A percentile compares a stretch with the other conserved stretches of the same genome.
Conservation (phyloP, 2,113 vertebrate genomes). For the Dunckerocampus dactyliophorus region DNA sequence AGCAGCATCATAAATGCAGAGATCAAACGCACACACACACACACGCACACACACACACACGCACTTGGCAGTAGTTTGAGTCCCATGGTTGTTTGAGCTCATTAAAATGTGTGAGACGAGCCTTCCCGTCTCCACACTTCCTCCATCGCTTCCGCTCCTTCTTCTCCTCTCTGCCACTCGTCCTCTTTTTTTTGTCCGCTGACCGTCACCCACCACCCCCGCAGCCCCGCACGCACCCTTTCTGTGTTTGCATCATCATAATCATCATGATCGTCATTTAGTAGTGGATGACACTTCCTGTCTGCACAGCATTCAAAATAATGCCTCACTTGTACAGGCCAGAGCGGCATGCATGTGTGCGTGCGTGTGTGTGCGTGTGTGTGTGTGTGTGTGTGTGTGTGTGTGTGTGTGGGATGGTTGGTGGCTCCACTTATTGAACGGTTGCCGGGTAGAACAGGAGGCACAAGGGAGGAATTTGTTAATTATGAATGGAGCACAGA, state of each 20-base stretch:
- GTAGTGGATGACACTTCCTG: not conserved
- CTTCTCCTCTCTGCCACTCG: slow-evolving; percentile 30
- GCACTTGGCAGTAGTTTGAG: slow-evolving; percentile 43
- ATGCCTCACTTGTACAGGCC: slow-evolving; percentile 5
- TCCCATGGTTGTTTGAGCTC: slow-evolving; percentile 56
- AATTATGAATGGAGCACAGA: slow-evolving; percentile 73
- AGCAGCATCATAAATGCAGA: slow-evolving; percentile 47
- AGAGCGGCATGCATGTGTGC: slow-evolving; percentile 11
- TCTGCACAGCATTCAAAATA: slow-evolving; percentile 5
- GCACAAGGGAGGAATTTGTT: slow-evolving; percentile 73
- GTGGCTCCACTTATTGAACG: slow-evolving; percentile 63
- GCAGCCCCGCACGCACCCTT: too few species aligned
- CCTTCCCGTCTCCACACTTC: slow-evolving; percentile 36
- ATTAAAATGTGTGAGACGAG: slow-evolving; percentile 67
- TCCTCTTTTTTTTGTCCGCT: slow-evolving; percentile 21
- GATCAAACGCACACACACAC: slow-evolving; percentile 42
- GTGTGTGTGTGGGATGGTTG: slow-evolving; percentile 24
- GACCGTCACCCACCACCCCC: too few species aligned
- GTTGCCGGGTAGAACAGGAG: slow-evolving; percentile 75
- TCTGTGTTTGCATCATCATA: too few species aligned
- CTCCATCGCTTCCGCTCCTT: slow-evolving; percentile 37
- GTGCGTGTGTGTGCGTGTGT: not conserved
- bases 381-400: slow-evolving; percentile 12
- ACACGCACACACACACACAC: slow-evolving; percentile 32
- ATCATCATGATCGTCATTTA: slow-evolving; percentile 2